Conservation (phyloP, 2,888 invertebrate species). For the Drosophila merina region DNA sequence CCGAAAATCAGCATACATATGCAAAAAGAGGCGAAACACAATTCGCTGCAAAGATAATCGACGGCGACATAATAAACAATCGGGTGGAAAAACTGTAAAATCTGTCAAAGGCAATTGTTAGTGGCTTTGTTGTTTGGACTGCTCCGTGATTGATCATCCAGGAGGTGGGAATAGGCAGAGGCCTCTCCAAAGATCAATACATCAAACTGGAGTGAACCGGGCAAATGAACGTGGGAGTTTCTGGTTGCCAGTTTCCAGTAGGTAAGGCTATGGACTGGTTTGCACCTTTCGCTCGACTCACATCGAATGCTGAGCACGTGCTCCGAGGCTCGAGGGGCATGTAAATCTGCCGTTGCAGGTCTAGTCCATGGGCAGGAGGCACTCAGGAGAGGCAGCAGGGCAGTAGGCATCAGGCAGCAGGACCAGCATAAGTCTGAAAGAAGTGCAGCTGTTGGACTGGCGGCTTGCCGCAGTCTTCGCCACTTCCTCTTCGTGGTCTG, state of each 20-base stretch:
- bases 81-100: slow-evolving; percentile 69
- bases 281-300: slow-evolving; percentile 61
- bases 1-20: slow-evolving; percentile 63
- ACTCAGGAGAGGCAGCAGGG: slow-evolving; percentile 8
- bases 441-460: slow-evolving; percentile 57
- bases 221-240: slow-evolving; percentile 77
- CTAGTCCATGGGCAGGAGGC: slow-evolving; percentile 48
- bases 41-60: slow-evolving; percentile 20
- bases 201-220: slow-evolving; percentile 60
- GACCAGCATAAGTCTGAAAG: slow-evolving; percentile 62
- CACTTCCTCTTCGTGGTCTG: slow-evolving; percentile 78
- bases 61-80: slow-evolving; percentile 62
- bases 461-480: slow-evolving; percentile 78
- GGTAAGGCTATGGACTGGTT: slow-evolving; percentile 19
- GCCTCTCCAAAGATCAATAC: slow-evolving; percentile 28
- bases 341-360: slow-evolving; percentile 52
- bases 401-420: slow-evolving; percentile 15
- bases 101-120: slow-evolving; percentile 77
- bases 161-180: slow-evolving; percentile 18
- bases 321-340: slow-evolving; percentile 47
- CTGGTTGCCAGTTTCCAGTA: slow-evolving; percentile 6
- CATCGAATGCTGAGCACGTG: slow-evolving; percentile 65
- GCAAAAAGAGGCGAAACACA: slow-evolving; percentile 58
- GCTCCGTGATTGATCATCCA: slow-evolving; percentile 63
- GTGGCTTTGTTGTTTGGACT: slow-evolving; percentile 60